Base-by-base conservation (phyloP, 2,888 invertebrate species). In the Ochropleura plecta region DNA sequence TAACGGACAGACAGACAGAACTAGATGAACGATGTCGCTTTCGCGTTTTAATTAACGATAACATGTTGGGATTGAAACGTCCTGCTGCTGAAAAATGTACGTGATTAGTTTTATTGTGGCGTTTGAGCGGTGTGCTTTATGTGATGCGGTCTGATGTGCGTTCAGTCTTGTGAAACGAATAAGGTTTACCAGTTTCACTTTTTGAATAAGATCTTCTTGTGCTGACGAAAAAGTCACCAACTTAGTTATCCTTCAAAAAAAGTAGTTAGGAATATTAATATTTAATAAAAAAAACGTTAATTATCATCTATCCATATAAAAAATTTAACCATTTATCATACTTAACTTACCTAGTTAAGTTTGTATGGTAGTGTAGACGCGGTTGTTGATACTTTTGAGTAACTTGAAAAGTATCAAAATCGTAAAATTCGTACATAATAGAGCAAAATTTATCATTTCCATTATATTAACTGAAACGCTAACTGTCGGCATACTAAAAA, bases 21-120 rank as follows among this genome's bases (percentile, higher is more conserved):
- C 93, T 95, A 95, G 95, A 95, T 93, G 94, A 93, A 95, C 93
- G 95, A 95, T 92, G 92, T 91, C 89, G 92, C 90, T 90, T 91
- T 90, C 89, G 91, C 91, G 85, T 93, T 95, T 96, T 95, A 96
- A 96, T 96, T 95, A 95, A 94, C 91, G 92, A 92, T 90, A 90
- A 85, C 91, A 88, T 89, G 88, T 89, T 83, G 89, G 92, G 94
- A 94, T 93, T 93, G 93, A 92, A 92, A 92, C 90, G 93, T 94
- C 93, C 92, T 92, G 90, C 46, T 88, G 89, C 90, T 88, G 89
- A 90, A 91, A 86, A 90, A 89, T 84, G 85, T 83, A 70, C 53
- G 81, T 80, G 88, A 89, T 91, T 90, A 88, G 88, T 91, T 90
- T 91, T 90, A 85, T 89, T 90, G 81, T 82, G 68, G 80, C 72